Conservation (phyloP, 2,888 invertebrate species). For the Xylota sylvarum region DNA sequence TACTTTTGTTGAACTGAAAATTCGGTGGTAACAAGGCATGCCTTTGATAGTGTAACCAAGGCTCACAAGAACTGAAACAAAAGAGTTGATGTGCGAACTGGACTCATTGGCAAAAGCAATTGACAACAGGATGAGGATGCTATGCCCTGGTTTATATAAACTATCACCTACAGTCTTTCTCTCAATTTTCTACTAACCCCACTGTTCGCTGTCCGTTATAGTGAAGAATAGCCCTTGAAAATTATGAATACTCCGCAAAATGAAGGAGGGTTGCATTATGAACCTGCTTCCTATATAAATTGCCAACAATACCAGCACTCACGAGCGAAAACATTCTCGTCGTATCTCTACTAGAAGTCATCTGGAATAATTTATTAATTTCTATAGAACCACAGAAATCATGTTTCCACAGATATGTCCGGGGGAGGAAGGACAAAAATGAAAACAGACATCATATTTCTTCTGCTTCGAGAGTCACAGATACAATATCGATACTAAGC, state of each 20-base stretch:
- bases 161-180: too few relatives aligned
- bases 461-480: neutral
- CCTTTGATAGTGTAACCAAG: too few relatives aligned
- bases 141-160: too few relatives aligned
- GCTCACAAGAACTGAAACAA: too few relatives aligned
- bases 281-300: slow-evolving; percentile 67
- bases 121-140: too few relatives aligned
- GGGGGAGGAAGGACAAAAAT: slow-evolving; percentile 28
- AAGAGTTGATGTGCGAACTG: too few relatives aligned
- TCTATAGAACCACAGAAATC: slow-evolving; percentile 63
- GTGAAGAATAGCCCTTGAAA: slow-evolving; percentile 42
- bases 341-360: slow-evolving; percentile 54
- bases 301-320: slow-evolving; percentile 67
- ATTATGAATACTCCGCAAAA: slow-evolving; percentile 54
- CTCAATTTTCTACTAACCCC: slow-evolving; percentile 13
- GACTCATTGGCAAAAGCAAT: too few relatives aligned
- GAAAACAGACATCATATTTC: slow-evolving; percentile 40
- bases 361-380: slow-evolving; percentile 74
- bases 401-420: slow-evolving; percentile 26
- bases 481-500: slow-evolving; percentile 36
- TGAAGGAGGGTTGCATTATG: slow-evolving; percentile 49
- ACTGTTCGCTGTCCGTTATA: slow-evolving; percentile 32
- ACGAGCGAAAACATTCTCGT: slow-evolving; percentile 61
- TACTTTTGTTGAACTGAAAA: too few relatives aligned
- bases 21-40: neutral